Percentiles rank a stretch among this genome's conserved stretches.
Evolutionary conservation across 2,888 invertebrate species (phyloP).

Genomic region (Myopa tessellatipennis): DNA sequence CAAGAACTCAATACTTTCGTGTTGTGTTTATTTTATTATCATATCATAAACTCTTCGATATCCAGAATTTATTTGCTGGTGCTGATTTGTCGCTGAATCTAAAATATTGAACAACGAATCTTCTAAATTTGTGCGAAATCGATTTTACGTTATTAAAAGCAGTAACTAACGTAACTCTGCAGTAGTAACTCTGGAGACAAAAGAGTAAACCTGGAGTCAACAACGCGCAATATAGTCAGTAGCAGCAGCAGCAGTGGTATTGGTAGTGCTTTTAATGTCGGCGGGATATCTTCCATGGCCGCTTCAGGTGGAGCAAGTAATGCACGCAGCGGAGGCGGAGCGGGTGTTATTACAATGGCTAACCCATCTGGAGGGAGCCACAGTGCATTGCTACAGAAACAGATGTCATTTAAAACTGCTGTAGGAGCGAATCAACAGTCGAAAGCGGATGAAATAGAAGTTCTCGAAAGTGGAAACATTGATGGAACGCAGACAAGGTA

Average conservation of each 20-base stretch:
- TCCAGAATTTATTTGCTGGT: too few relatives aligned
- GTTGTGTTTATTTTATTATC: neutral
- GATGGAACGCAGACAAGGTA: constrained; percentile 58
- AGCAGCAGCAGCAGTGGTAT: constrained; percentile 40
- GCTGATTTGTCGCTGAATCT: neutral
- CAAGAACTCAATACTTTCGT: neutral
- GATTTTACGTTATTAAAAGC: neutral
- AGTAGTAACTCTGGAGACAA: neutral
- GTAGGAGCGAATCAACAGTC: constrained; percentile 60
- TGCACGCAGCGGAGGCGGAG: constrained; percentile 53
- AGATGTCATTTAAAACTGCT: constrained; percentile 65
- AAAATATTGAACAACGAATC: too few relatives aligned
- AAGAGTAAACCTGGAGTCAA: constrained; percentile 31
- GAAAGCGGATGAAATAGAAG: constrained; percentile 65
- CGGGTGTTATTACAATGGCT: constrained; percentile 66
- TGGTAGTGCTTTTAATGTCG: constrained; percentile 56
- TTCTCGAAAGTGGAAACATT: constrained; percentile 61
- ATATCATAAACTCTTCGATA: neutral
- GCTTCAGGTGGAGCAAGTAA: constrained; percentile 44
- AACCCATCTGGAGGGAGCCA: constrained; percentile 62
- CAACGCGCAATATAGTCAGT: constrained; percentile 26
- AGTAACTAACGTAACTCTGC: neutral
- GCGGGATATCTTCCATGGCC: constrained; percentile 8
- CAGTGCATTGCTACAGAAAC: constrained; percentile 62
- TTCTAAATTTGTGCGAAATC: neutral